Base-by-base conservation (phyloP, 2,888 invertebrate genomes). In the Lydus trimaculatus region DNA sequence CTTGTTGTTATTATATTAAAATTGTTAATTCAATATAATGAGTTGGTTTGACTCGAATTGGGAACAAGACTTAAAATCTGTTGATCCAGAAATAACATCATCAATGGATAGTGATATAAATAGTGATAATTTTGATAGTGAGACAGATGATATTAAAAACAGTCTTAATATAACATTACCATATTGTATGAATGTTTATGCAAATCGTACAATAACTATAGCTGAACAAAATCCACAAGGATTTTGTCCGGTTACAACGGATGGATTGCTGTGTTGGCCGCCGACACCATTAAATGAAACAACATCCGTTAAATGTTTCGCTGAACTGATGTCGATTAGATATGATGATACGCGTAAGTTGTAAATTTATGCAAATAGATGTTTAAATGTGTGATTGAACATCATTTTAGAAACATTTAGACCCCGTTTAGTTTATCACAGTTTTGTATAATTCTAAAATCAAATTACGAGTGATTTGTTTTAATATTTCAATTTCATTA, bases 301-400 rank as follows among this genome's bases (percentile, higher is more conserved):
- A 62, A 92, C 93, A 1, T 86, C 90, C 31, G 89, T 95, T 74
- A 90, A 91, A 61, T 96, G 96, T 83, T 93, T 96, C 80, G 90
- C 90, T 60, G 92, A 94, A 79, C 87, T 96, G 67, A 89, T 91
- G 75, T 94, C 93, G 69, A 90, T 95, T 67, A 89, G 88, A 75
- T 95, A 95, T 81, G 95, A 96, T 82, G 91, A 90, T 73, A 90
- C 92, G 82, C 91, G 96, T 96, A 86, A 94, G 95, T 93, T 52
- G 8, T 6, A 17, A 43, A 43, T 43, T 43, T 31, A 31, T 31
- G 2, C 31, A 31, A 31, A 31, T 31, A n/a, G 28, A 2, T 28
- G 28, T 28, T 28, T 28, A n/a, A n/a, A n/a, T n/a, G n/a, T n/a
- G n/a, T n/a, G n/a, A n/a, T n/a, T n/a, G n/a, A n/a, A n/a, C n/a